Conservation (phyloP, 2,888 invertebrate species). For the Troilus luridus region DNA sequence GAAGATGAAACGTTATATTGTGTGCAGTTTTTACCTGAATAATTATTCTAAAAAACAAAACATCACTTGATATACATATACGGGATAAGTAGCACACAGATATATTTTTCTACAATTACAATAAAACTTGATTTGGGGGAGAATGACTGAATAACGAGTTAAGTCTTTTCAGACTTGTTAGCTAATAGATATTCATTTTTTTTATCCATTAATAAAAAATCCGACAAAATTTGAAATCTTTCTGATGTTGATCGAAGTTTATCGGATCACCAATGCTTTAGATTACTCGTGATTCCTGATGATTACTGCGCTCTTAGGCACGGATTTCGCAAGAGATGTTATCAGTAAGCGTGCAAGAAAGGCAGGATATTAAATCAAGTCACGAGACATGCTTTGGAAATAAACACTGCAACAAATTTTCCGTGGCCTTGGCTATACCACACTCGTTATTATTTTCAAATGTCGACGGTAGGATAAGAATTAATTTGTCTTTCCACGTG, state of each 20-base stretch:
- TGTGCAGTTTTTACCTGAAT: no score
- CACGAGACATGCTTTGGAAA: not conserved
- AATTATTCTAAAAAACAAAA: no score
- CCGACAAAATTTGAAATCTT: not conserved
- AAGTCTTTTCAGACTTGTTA: no score
- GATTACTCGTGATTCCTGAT: not conserved
- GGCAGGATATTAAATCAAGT: constrained; percentile 1
- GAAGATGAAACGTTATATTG: no score
- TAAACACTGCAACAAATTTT: not conserved
- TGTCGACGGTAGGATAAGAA: not conserved
- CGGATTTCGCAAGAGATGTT: not conserved
- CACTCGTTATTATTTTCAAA: not conserved
- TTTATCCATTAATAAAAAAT: not conserved
- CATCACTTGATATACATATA: no score
- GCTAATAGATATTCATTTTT: not conserved
- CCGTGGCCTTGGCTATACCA: not conserved
- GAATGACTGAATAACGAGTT: no score
- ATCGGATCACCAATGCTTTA: not conserved
- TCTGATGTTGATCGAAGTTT: not conserved
- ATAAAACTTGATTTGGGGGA: no score
- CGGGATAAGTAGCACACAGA: no score
- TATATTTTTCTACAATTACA: no score
- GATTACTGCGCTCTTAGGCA: not conserved
- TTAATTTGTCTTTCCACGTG: not conserved
- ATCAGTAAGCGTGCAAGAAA: not conserved